These are phyloP conservation scores for Actenoides lindsayi DNA, from an alignment of 2,113 vertebrate genomes.

Conservation along the genomic window DNA sequence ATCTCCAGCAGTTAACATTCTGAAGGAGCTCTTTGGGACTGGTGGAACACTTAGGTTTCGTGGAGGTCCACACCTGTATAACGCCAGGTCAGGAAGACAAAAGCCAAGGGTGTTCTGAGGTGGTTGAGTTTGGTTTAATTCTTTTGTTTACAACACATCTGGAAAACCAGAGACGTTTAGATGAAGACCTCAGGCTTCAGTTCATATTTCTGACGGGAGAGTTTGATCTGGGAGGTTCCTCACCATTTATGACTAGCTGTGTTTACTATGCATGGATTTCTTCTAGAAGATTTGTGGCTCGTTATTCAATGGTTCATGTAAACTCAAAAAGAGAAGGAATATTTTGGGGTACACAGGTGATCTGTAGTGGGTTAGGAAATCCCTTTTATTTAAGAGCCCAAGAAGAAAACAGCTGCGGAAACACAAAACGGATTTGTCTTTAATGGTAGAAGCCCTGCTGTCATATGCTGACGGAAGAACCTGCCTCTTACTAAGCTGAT, in stretches of 20 bases:
- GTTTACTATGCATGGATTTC: not conserved
- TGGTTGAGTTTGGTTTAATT: not conserved
- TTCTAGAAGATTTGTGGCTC: not conserved
- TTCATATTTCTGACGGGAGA: not conserved
- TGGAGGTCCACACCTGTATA: not conserved
- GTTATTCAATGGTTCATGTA: not conserved
- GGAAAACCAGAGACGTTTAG: not conserved
- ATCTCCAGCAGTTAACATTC: not conserved
- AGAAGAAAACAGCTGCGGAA: not conserved
- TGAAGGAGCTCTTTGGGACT: not conserved
- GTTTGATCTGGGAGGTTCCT: not conserved
- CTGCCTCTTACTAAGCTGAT: not conserved
- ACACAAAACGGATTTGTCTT: not conserved
- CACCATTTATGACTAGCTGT: not conserved
- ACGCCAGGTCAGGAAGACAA: not conserved
- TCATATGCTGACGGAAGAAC: not conserved
- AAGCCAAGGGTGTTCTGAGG: not conserved
- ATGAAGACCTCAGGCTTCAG: not conserved
- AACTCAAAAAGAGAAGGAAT: not conserved
- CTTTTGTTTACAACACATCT: not conserved
- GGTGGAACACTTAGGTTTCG: not conserved
- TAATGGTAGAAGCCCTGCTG: not conserved
- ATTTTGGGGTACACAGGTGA: not conserved
- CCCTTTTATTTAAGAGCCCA: not conserved
- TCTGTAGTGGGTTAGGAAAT: not conserved